phyloP scores from a whole-genome alignment of 2,888 invertebrate genomes.

The Masnerella sp. region DNA sequence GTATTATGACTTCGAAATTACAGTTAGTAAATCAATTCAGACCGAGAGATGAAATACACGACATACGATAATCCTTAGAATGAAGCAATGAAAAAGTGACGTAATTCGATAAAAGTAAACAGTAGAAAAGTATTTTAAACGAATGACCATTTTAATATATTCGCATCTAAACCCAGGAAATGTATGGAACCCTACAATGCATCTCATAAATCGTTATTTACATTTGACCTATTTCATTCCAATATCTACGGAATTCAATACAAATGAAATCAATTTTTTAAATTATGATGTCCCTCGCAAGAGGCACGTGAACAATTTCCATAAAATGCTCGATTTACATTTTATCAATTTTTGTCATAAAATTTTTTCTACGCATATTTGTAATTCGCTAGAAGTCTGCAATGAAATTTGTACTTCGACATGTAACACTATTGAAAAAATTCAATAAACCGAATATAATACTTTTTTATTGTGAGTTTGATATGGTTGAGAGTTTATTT shows the following conservation, averaged over 20 bases:
- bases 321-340: conserved; percentile 33
- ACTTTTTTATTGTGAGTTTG: not conserved
- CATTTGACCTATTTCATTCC: conserved; percentile 51
- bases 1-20: no score
- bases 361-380: conserved; percentile 5
- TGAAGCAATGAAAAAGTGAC: conserved; percentile 6
- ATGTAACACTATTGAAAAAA: no score
- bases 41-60: no score
- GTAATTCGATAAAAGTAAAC: conserved; percentile 27
- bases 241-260: conserved; percentile 39
- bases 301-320: conserved; percentile 46
- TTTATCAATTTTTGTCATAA: conserved; percentile 21
- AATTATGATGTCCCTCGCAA: conserved; percentile 44
- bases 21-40: not conserved
- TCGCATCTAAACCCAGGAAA: conserved; percentile 44
- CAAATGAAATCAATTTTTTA: conserved; percentile 52
- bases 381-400: not conserved
- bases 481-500: no score
- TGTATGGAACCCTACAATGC: conserved; percentile 31
- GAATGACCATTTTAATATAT: conserved; percentile 32
- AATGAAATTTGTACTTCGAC: no score
- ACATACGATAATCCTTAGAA: conserved; percentile 5
- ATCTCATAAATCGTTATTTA: conserved; percentile 51
- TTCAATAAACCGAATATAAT: no score
- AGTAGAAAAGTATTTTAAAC: conserved; percentile 20